Conservation (phyloP, 2,888 invertebrate species). For the Xylocampa areola region DNA sequence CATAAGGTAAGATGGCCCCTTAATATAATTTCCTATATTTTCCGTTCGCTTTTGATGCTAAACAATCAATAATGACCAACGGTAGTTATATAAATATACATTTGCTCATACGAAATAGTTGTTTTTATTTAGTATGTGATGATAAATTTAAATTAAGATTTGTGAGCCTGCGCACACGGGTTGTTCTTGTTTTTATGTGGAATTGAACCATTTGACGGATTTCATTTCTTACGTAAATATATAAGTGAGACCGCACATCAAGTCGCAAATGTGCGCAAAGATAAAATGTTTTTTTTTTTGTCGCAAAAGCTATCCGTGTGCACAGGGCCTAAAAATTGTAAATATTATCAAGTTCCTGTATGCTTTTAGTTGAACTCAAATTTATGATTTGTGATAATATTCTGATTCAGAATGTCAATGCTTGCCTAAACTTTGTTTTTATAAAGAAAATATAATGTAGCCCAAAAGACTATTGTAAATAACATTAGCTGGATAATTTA, state of each 20-base stretch:
- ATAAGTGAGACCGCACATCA: too few relatives aligned
- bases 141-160: conserved; percentile 70
- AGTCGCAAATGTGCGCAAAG: too few relatives aligned
- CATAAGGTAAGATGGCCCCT: conserved; percentile 9
- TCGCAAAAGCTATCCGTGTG: conserved; percentile 38
- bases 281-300: too few relatives aligned
- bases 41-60: conserved; percentile 54
- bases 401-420: conserved; percentile 73
- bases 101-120: conserved; percentile 85
- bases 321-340: conserved; percentile 52
- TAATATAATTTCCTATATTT: conserved; percentile 21
- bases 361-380: conserved; percentile 61
- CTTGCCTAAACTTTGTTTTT: conserved; percentile 82
- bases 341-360: conserved; percentile 71
- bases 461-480: conserved; percentile 87
- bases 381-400: conserved; percentile 66
- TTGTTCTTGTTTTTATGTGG: neutral
- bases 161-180: conserved; percentile 39
- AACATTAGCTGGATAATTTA: conserved; percentile 80
- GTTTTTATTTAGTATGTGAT: conserved; percentile 84
- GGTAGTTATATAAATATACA: conserved; percentile 79
- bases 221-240: too few relatives aligned
- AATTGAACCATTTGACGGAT: too few relatives aligned
- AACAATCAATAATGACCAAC: conserved; percentile 80
- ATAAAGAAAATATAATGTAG: conserved; percentile 74